A percentile compares a stretch with the other conserved stretches of the same genome.
Evolutionary conservation across 2,888 invertebrate genomes (phyloP).

Genomic region (Muschampia plurimacula): DNA sequence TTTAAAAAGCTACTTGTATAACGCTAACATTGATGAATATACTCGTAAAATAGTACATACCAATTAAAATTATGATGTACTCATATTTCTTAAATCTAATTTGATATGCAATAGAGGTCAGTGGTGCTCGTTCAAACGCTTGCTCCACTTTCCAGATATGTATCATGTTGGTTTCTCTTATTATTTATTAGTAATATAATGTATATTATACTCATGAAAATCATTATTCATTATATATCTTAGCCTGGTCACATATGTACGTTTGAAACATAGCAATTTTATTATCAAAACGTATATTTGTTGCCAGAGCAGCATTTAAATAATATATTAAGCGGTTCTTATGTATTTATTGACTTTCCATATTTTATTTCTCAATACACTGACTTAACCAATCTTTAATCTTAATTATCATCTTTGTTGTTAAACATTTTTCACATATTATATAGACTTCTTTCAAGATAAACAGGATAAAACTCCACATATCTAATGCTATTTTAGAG

Average conservation of each 20-base stretch:
- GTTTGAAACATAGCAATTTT: neutral
- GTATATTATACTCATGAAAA: neutral
- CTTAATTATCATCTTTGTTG: too few species aligned
- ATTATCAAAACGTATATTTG: too few species aligned
- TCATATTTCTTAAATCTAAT: constrained; percentile 57
- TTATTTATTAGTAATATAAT: neutral
- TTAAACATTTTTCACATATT: neutral
- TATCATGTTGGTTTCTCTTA: constrained; percentile 66
- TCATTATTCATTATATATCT: neutral
- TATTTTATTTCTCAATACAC: too few species aligned
- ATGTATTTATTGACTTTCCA: too few species aligned
- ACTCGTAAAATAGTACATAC: constrained; percentile 36
- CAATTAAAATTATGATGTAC: constrained; percentile 51
- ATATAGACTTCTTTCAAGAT: neutral
- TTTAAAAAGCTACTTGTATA: constrained; percentile 6
- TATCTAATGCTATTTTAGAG: too few species aligned
- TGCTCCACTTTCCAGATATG: constrained; percentile 65
- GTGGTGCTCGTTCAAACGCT: constrained; percentile 49
- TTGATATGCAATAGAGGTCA: constrained; percentile 74
- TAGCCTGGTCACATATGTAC: neutral
- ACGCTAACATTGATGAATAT: constrained; percentile 24
- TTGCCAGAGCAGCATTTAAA: too few species aligned
- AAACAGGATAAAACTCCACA: too few species aligned
- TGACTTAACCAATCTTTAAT: too few species aligned
- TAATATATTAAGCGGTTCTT: too few species aligned